Conservation (phyloP, 2,888 invertebrate species). For the Lamproptera curius region DNA sequence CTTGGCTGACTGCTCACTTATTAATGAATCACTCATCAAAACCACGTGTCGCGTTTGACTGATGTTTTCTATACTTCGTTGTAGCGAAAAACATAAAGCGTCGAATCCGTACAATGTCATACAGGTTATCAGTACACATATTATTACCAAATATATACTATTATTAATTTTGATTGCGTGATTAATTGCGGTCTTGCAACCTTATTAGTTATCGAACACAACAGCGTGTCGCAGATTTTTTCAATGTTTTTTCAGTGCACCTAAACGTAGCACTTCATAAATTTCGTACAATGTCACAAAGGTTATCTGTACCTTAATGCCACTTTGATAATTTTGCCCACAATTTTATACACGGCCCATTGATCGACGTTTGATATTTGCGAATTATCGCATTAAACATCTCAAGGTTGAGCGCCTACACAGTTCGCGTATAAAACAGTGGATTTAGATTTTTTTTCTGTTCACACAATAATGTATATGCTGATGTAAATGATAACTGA, state of each 20-base stretch:
- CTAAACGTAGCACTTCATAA: not conserved
- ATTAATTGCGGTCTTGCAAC: no score
- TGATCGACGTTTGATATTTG: conserved; percentile 16
- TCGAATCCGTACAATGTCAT: no score
- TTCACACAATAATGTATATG: no score
- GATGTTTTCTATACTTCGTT: no score
- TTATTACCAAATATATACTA: no score
- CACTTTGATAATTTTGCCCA: conserved; percentile 5
- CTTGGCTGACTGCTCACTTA: not conserved
- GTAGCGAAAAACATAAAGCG: no score
- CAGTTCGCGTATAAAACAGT: not conserved
- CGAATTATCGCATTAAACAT: conserved; percentile 12
- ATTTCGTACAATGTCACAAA: conserved; percentile 10
- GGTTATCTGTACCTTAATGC: conserved; percentile 12
- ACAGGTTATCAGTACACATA: no score
- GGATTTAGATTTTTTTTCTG: no score
- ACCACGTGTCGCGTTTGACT: no score
- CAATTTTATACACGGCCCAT: not conserved
- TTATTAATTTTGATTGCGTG: no score
- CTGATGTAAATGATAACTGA: no score
- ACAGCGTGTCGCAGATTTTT: conserved; percentile 3
- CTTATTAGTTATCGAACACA: no score
- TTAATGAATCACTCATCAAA: conserved; percentile 11
- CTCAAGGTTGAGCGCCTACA: conserved; percentile 7
- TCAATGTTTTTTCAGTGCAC: not conserved